Conservation (phyloP, 2,888 invertebrate genomes). For the Trissoscelio sp. region DNA sequence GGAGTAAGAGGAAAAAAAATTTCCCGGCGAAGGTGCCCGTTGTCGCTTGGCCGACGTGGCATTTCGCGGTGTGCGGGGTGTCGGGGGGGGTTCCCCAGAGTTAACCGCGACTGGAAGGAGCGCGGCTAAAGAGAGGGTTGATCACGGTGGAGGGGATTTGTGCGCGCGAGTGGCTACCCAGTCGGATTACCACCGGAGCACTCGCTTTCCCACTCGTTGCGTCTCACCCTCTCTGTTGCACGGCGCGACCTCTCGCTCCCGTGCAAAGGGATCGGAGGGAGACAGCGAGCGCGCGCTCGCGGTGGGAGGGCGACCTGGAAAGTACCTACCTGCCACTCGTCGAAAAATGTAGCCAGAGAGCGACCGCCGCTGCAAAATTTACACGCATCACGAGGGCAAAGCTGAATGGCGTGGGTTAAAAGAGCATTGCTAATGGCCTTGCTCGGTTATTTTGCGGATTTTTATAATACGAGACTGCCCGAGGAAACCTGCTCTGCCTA, state of each 20-base stretch:
- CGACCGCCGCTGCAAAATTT: conserved; percentile 83
- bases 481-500: conserved; percentile 3
- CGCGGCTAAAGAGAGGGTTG: conserved; percentile 73
- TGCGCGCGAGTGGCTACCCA: conserved; percentile 83
- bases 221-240: conserved; percentile 48
- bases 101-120: conserved; percentile 76
- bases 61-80: conserved; percentile 82
- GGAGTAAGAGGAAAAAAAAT: conserved; percentile 79
- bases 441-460: conserved; percentile 84
- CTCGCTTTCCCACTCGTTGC: conserved; percentile 55
- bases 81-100: conserved; percentile 83
- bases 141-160: conserved; percentile 82
- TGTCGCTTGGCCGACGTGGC: conserved; percentile 76
- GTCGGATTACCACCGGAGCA: conserved; percentile 82
- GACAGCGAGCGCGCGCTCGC: conserved; percentile 13
- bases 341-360: conserved; percentile 82
- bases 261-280: conserved; percentile 14
- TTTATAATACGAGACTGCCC: conserved; percentile 81
- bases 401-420: conserved; percentile 82
- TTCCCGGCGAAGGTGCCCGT: conserved; percentile 79
- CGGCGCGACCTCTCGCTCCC: conserved; percentile 37
- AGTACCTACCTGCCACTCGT: conserved; percentile 76
- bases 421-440: conserved; percentile 83
- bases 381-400: conserved; percentile 82
- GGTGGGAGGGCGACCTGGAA: conserved; percentile 53